Evolutionary conservation across 2,797 vertebrate genomes (phyloP).

Genomic region (Prunella strophiata): DNA sequence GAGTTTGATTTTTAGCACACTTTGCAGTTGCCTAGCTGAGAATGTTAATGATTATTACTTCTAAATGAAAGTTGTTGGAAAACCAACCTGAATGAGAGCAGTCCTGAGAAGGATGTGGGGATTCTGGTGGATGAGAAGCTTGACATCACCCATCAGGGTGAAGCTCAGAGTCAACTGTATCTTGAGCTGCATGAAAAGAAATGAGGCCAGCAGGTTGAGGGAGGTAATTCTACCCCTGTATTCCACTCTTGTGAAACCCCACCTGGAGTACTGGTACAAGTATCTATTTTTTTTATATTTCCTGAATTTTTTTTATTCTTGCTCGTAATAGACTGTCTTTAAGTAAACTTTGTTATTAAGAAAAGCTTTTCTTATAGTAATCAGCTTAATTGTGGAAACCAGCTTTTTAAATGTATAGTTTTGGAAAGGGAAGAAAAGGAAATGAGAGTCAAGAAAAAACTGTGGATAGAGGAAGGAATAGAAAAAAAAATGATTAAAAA

Average conservation of each 20-base stretch:
- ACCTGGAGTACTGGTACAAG: not conserved
- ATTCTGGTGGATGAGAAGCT: not conserved
- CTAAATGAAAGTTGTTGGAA: not conserved
- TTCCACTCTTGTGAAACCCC: not conserved
- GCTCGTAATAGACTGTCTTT: not conserved
- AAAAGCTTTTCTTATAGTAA: not conserved
- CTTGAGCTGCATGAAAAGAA: not conserved
- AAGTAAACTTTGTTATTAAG: not conserved
- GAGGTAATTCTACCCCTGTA: not conserved
- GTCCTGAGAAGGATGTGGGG: not conserved
- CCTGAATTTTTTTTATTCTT: not conserved
- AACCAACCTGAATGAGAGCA: not conserved
- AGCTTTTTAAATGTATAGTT: not conserved
- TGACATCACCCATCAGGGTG: not conserved
- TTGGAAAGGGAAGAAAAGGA: not conserved
- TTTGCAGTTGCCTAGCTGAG: not conserved
- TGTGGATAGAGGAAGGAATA: not conserved
- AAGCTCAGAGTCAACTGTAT: not conserved
- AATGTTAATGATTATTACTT: not conserved
- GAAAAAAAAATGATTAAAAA: not conserved
- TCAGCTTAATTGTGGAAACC: not conserved
- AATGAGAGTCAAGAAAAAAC: not conserved
- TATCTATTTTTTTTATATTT: not conserved
- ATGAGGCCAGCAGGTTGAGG: fast-evolving
- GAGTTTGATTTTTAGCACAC: not conserved